Evolutionary conservation across 2,113 vertebrate genomes (phyloP).

Genomic region (Neogobius melanostomus): DNA sequence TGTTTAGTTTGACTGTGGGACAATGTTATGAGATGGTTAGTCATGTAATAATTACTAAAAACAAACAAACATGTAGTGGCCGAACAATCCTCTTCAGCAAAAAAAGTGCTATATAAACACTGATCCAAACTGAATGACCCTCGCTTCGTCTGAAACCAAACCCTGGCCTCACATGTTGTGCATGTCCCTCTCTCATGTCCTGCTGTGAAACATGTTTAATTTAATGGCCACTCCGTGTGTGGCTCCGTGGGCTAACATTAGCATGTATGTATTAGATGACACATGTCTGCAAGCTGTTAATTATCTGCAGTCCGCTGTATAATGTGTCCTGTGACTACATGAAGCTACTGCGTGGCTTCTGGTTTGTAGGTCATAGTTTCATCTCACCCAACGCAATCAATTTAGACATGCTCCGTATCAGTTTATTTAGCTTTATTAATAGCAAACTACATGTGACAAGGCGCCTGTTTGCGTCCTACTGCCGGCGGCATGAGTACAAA

Average conservation of each 20-base stretch:
- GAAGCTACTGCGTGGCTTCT: background rate
- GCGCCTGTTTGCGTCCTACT: no score
- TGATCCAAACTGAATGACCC: background rate
- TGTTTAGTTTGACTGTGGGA: no score
- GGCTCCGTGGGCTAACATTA: background rate
- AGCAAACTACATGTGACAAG: background rate
- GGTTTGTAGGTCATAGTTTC: background rate
- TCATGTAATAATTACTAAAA: no score
- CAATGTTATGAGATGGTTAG: no score
- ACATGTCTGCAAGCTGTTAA: slow-evolving; percentile 6
- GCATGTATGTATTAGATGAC: background rate
- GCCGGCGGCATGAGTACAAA: no score
- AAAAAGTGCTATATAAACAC: no score
- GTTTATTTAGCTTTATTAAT: background rate
- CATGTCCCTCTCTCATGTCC: background rate
- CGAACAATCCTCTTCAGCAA: no score
- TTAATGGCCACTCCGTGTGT: background rate
- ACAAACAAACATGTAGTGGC: no score
- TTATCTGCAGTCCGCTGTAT: background rate
- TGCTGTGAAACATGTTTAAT: slow-evolving; percentile 3
- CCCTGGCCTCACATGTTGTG: background rate
- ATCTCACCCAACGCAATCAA: background rate
- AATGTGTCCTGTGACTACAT: background rate
- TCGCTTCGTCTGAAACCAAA: background rate
- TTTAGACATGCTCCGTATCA: background rate